phyloP scores from a whole-genome alignment of 2,888 invertebrate genomes.

The Protodeltote pygarga region DNA sequence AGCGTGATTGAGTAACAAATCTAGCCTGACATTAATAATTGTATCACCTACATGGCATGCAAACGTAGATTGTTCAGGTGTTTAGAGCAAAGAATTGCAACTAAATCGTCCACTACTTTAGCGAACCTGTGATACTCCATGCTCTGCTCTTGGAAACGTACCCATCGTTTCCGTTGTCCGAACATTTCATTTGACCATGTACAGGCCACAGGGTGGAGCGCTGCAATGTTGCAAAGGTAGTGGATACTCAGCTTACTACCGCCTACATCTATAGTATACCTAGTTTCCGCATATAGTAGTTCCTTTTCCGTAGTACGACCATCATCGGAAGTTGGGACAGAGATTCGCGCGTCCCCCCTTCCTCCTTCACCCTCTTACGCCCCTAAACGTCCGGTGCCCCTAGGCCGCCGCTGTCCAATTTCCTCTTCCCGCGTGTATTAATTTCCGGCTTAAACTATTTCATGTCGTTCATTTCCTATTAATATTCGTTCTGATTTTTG shows the following conservation, averaged over 20 bases:
- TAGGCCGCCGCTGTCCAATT: slow-evolving; percentile 79
- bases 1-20: too few species aligned
- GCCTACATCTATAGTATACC: slow-evolving; percentile 11
- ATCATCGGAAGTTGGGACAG: slow-evolving; percentile 74
- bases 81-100: too few species aligned
- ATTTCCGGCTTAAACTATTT: slow-evolving; percentile 81
- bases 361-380: slow-evolving; percentile 54
- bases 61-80: too few species aligned
- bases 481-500: slow-evolving; percentile 54
- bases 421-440: slow-evolving; percentile 84
- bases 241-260: background rate
- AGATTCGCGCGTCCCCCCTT: slow-evolving; percentile 66
- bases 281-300: slow-evolving; percentile 51
- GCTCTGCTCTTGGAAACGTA: too few species aligned
- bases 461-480: slow-evolving; percentile 76
- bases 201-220: too few species aligned
- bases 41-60: too few species aligned
- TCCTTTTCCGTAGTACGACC: slow-evolving; percentile 68
- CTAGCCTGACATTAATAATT: too few species aligned
- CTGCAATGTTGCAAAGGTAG: background rate
- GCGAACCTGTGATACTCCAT: too few species aligned
- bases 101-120: too few species aligned
- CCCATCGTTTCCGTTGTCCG: too few species aligned
- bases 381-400: slow-evolving; percentile 74
- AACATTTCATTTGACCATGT: too few species aligned